These are phyloP conservation scores for Motacilla tschutschensis DNA, from an alignment of 2,113 vertebrate genomes.

Conservation along the genomic window DNA sequence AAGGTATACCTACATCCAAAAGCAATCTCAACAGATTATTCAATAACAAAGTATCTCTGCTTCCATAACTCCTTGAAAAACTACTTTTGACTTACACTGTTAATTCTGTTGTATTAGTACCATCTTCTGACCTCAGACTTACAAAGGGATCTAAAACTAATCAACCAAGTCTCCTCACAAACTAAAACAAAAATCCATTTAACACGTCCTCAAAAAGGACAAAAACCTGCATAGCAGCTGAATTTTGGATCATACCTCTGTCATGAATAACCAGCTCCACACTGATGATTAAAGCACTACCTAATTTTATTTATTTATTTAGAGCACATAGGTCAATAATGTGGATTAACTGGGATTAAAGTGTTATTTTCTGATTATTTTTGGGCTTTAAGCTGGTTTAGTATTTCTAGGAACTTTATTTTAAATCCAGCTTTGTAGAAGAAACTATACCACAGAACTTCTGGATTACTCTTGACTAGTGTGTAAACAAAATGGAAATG, in stretches of 20 bases:
- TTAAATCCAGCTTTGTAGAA: conserved; percentile 46
- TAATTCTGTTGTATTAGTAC: neutral
- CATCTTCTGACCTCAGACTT: conserved; percentile 16
- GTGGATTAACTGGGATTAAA: conserved; percentile 69
- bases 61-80: neutral
- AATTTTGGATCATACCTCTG: conserved; percentile 1
- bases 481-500: neutral
- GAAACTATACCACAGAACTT: neutral
- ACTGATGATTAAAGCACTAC: conserved; percentile 25
- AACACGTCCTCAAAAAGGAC: neutral
- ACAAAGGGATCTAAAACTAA: neutral
- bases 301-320: conserved; percentile 20
- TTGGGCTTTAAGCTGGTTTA: conserved; percentile 59
- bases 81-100: neutral
- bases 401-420: conserved; percentile 48
- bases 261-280: neutral
- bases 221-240: neutral
- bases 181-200: conserved; percentile 18
- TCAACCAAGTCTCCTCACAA: neutral
- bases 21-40: neutral
- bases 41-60: neutral
- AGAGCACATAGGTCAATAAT: conserved; percentile 53
- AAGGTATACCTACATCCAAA: neutral
- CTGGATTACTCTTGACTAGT: neutral
- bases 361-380: conserved; percentile 65